These are phyloP conservation scores for Tenthredo mesomela DNA, from an alignment of 2,888 invertebrate genomes.

Conservation along the genomic window DNA sequence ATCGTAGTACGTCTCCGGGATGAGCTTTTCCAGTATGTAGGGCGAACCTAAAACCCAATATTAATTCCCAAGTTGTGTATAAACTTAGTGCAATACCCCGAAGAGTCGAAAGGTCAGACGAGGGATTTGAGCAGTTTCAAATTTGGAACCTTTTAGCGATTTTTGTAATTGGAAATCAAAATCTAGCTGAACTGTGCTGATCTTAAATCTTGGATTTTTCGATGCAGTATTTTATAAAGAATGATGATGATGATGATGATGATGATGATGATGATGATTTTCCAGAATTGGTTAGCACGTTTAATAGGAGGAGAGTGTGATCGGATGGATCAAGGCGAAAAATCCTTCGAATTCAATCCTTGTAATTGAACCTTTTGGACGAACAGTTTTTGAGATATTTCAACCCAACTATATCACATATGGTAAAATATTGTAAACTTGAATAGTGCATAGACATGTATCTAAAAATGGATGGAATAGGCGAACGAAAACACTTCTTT, in stretches of 20 bases:
- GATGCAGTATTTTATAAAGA: too few species aligned
- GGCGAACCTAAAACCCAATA: constrained; percentile 81
- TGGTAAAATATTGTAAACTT: not conserved
- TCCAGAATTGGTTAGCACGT: too few species aligned
- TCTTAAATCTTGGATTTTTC: too few species aligned
- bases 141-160: not conserved
- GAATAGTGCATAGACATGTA: not conserved
- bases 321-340: too few species aligned
- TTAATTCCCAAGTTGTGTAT: not conserved
- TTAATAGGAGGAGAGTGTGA: too few species aligned
- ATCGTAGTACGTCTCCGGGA: constrained; percentile 88
- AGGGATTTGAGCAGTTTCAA: not conserved
- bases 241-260: not conserved
- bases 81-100: not conserved
- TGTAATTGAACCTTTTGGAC: not conserved
- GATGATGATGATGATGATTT: not conserved
- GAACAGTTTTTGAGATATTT: not conserved
- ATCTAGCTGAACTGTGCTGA: too few species aligned
- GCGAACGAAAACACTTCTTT: not conserved
- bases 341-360: too few species aligned
- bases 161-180: not conserved
- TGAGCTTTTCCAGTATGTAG: constrained; percentile 89
- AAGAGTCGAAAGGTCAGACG: not conserved
- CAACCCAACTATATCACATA: not conserved
- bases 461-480: not conserved